phyloP scores from a whole-genome alignment of 2,113 vertebrate species.

The Ivindomyrus marchei region DNA sequence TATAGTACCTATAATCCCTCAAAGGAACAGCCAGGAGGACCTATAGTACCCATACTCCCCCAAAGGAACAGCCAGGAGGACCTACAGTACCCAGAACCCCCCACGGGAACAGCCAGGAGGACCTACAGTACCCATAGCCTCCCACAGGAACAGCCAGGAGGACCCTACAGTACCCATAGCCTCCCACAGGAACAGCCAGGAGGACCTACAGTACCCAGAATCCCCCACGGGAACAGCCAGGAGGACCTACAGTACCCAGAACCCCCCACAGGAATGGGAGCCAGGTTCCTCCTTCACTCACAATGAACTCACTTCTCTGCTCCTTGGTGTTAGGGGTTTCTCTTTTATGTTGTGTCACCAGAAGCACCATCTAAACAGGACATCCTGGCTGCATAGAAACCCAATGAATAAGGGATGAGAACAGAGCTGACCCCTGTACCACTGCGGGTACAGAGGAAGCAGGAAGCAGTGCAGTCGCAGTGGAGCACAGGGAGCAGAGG shows the following conservation, averaged over 20 bases:
- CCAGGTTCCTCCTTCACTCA: neutral
- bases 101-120: neutral
- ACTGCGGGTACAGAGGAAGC: constrained; percentile 32
- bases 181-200: too few species aligned
- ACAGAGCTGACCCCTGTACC: too few species aligned
- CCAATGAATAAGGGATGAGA: constrained; percentile 20
- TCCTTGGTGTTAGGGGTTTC: neutral
- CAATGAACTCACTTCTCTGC: neutral
- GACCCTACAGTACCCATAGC: neutral
- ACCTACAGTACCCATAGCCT: neutral
- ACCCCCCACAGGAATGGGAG: neutral
- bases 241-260: neutral
- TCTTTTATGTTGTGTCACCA: neutral
- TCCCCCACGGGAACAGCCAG: neutral
- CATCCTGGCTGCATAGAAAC: neutral
- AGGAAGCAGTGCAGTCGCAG: constrained; percentile 26
- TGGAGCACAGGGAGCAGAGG: neutral
- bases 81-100: too few species aligned
- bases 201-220: neutral
- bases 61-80: too few species aligned
- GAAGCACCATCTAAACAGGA: neutral
- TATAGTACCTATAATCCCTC: too few species aligned
- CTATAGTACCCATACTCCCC: too few species aligned
- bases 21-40: neutral
- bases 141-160: neutral